Evolutionary conservation across 2,113 vertebrate species (phyloP).

Genomic region (Ceuthmochares aereus): DNA sequence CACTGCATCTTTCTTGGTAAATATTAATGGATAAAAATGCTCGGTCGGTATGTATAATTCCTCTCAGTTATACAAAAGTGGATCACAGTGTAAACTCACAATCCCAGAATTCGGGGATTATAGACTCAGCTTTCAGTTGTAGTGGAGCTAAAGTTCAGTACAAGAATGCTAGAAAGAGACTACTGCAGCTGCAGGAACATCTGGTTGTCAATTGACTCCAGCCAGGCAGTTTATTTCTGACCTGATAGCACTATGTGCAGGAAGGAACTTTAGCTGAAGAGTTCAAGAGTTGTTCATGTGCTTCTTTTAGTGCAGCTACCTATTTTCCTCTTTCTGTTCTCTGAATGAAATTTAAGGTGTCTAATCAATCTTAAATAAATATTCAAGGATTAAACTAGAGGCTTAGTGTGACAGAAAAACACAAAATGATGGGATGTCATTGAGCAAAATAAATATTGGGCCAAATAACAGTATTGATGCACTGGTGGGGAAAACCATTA

Average conservation of each 20-base stretch:
- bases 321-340: not conserved
- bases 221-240: not conserved
- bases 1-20: not conserved
- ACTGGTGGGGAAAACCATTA: not conserved
- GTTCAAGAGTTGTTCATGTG: not conserved
- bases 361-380: not conserved
- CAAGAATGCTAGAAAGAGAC: not conserved
- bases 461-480: not conserved
- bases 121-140: not conserved
- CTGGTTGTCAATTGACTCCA: not conserved
- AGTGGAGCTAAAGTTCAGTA: not conserved
- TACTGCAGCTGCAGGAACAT: not conserved
- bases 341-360: not conserved
- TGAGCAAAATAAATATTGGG: not conserved
- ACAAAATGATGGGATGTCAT: not conserved
- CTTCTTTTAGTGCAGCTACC: not conserved
- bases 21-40: not conserved
- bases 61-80: not conserved
- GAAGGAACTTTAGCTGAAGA: not conserved
- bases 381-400: not conserved
- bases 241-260: no score
- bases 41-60: not conserved
- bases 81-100: not conserved
- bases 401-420: not conserved
- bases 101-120: not conserved